phyloP scores from a whole-genome alignment of 2,888 invertebrate genomes.

The Dendrolimus pini region DNA sequence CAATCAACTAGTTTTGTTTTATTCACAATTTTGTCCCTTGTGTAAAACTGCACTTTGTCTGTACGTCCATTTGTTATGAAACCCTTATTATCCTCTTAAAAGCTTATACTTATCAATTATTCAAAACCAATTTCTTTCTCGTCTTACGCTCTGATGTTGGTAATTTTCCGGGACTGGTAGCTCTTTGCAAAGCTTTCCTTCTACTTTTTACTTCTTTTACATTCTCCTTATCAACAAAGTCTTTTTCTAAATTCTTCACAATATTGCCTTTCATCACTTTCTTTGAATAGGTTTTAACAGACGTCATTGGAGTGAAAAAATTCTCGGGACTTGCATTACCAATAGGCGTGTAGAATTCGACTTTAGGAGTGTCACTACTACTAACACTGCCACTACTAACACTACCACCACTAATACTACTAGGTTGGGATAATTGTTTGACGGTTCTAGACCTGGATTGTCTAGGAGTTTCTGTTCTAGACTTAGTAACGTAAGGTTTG shows the following conservation, averaged over 20 bases:
- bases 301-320: slow-evolving; percentile 53
- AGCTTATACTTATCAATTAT: too few species aligned
- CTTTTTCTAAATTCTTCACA: slow-evolving; percentile 53
- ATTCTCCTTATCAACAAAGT: slow-evolving; percentile 39
- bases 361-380: not conserved
- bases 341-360: slow-evolving; percentile 41
- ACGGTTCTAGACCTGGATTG: not conserved
- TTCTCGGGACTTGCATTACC: slow-evolving; percentile 32
- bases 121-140: too few species aligned
- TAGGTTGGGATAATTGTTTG: not conserved
- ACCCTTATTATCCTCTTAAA: too few species aligned
- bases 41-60: too few species aligned
- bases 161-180: slow-evolving; percentile 51
- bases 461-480: not conserved
- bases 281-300: slow-evolving; percentile 44
- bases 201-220: not conserved
- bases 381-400: slow-evolving; percentile 6
- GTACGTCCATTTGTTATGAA: too few species aligned
- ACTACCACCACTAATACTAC: slow-evolving; percentile 22
- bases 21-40: too few species aligned
- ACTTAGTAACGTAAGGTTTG: not conserved
- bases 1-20: too few species aligned
- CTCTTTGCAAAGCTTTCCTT: slow-evolving; percentile 27
- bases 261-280: slow-evolving; percentile 32
- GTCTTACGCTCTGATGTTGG: too few species aligned